Conservation (phyloP, 2,888 invertebrate species). For the Hirtodrosophila duncani region DNA sequence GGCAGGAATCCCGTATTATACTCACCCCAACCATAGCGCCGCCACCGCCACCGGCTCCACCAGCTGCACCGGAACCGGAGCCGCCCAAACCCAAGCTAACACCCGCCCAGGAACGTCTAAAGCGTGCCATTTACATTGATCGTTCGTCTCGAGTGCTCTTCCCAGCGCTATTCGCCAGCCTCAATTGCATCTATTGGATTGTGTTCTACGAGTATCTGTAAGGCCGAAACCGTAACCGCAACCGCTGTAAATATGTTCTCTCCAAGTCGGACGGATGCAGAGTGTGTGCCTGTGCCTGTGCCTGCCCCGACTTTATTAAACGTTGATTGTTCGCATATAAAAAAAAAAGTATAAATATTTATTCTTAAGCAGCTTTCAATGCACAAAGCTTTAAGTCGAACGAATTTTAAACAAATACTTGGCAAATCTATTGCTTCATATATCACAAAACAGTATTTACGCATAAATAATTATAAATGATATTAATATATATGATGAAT, state of each 20-base stretch:
- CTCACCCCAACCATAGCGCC: conserved; percentile 74
- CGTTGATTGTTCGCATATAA: conserved; percentile 56
- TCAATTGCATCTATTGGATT: conserved; percentile 86
- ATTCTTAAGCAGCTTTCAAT: conserved; percentile 38
- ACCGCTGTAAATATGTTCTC: conserved; percentile 46
- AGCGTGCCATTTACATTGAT: conserved; percentile 85
- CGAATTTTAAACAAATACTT: conserved; percentile 53
- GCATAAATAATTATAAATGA: background rate
- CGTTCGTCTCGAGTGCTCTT: conserved; percentile 85
- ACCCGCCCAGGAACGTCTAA: conserved; percentile 82
- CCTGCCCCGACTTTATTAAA: conserved; percentile 33
- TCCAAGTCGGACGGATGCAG: too few species aligned
- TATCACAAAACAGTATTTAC: conserved; percentile 2
- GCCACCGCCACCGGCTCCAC: conserved; percentile 69
- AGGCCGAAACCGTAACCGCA: conserved; percentile 44
- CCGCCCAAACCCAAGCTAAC: conserved; percentile 77
- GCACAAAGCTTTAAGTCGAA: conserved; percentile 55
- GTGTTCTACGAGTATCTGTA: conserved; percentile 86
- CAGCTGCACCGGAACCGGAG: conserved; percentile 75
- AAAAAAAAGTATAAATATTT: conserved; percentile 19
- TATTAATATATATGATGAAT: conserved; percentile 28
- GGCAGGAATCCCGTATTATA: conserved; percentile 77
- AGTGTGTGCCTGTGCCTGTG: conserved; percentile 2
- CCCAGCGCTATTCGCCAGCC: conserved; percentile 83
- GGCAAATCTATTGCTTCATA: conserved; percentile 26